These are phyloP conservation scores for Plodia interpunctella DNA, from an alignment of 1,140 invertebrate species.

Conservation along the genomic window DNA sequence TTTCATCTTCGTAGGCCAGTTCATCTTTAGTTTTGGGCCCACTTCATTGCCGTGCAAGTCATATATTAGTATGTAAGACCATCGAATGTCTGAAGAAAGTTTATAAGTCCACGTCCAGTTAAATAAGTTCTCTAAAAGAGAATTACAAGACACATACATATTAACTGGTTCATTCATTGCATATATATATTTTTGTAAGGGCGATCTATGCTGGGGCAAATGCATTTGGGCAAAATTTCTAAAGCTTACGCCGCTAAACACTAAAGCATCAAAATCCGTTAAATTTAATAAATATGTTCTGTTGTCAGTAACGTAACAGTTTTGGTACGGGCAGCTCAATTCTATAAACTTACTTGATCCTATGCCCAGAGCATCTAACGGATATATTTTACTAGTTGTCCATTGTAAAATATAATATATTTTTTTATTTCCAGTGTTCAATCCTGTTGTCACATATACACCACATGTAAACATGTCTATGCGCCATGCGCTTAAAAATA, in stretches of 20 bases:
- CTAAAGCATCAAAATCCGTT: conserved; percentile 42
- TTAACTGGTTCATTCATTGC: conserved; percentile 52
- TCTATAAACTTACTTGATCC: conserved; percentile 37
- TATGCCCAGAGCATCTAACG: conserved; percentile 37
- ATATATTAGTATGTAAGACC: too few species aligned
- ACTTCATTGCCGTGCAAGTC: too few species aligned
- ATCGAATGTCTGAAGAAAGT: too few species aligned
- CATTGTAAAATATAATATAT: neutral
- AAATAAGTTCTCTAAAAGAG: conserved; percentile 60
- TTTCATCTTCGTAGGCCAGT: too few species aligned
- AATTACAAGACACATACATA: conserved; percentile 42
- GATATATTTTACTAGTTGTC: conserved; percentile 19
- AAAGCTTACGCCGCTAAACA: conserved; percentile 36
- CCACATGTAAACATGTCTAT: too few species aligned
- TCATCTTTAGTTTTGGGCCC: too few species aligned
- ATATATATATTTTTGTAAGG: conserved; percentile 57
- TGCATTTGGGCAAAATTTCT: too few species aligned
- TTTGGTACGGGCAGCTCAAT: conserved; percentile 36
- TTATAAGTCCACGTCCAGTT: too few species aligned
- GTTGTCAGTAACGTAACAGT: conserved; percentile 45
- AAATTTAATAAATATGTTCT: conserved; percentile 23
- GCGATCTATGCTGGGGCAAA: conserved; percentile 30
- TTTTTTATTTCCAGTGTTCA: too few species aligned
- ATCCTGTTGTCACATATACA: too few species aligned
- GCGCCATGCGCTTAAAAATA: too few species aligned